Evolutionary conservation across 2,113 vertebrate genomes (phyloP).

Genomic region (Larimichthys polyactis): DNA sequence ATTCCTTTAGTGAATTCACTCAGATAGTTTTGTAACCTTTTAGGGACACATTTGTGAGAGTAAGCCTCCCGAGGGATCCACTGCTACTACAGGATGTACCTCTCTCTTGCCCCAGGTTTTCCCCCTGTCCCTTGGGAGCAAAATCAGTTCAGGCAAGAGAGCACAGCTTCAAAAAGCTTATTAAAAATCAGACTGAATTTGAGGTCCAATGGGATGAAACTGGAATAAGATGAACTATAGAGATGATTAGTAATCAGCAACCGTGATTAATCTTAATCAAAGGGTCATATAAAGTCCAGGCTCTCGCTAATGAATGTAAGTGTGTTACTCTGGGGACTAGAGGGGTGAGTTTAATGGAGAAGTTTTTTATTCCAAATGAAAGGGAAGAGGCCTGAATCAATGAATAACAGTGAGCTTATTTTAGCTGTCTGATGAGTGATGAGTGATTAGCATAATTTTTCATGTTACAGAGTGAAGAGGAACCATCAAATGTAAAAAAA

Average conservation of each 20-base stretch:
- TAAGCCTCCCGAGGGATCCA: constrained; percentile 48
- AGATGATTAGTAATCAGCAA: constrained; percentile 72
- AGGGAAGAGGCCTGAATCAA: constrained; percentile 50
- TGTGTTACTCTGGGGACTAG: constrained; percentile 47
- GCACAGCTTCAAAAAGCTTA: constrained; percentile 33
- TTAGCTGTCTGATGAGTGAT: constrained; percentile 33
- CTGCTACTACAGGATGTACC: constrained; percentile 42
- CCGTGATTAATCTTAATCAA: constrained; percentile 71
- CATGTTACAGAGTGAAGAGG: background rate
- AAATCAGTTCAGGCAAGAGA: constrained; percentile 42
- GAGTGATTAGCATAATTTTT: constrained; percentile 19
- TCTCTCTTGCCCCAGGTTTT: constrained; percentile 45
- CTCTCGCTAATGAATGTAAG: constrained; percentile 57
- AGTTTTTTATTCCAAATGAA: constrained; percentile 47
- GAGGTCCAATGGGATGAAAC: constrained; percentile 43
- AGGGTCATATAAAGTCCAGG: constrained; percentile 65
- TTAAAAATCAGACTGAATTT: constrained; percentile 43
- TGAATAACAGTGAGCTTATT: constrained; percentile 50
- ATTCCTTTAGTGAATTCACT: constrained; percentile 38
- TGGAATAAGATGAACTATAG: constrained; percentile 51
- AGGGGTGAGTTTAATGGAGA: constrained; percentile 46
- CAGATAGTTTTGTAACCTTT: constrained; percentile 52
- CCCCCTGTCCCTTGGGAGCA: constrained; percentile 19
- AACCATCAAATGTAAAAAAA: background rate
- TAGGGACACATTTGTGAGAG: constrained; percentile 50